phyloP scores from a whole-genome alignment of 2,888 invertebrate species.

The Holacanthella duospinosa region DNA sequence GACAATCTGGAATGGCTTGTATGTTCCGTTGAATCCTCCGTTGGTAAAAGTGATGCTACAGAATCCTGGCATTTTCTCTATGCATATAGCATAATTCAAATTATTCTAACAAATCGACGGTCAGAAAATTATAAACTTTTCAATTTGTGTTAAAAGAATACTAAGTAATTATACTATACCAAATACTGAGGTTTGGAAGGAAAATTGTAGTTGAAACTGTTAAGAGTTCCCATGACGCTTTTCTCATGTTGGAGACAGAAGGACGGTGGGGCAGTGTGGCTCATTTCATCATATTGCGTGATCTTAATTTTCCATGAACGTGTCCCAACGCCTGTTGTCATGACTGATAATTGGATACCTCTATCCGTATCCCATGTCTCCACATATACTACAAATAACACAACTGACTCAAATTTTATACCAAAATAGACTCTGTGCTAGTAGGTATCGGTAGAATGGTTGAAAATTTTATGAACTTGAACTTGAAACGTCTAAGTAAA shows the following conservation, averaged over 20 bases:
- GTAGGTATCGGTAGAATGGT: too few relatives aligned
- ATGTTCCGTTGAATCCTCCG: constrained; percentile 42
- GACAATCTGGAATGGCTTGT: constrained; percentile 53
- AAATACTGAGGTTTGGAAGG: constrained; percentile 33
- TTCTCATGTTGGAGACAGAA: constrained; percentile 59
- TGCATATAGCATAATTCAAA: constrained; percentile 64
- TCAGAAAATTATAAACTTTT: neutral
- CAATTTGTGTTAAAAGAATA: neutral
- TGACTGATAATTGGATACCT: constrained; percentile 55
- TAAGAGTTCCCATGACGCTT: constrained; percentile 51
- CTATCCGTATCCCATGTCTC: constrained; percentile 58
- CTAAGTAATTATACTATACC: too few relatives aligned
- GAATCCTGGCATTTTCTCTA: constrained; percentile 51
- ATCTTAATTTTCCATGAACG: constrained; percentile 40
- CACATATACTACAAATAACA: constrained; percentile 54
- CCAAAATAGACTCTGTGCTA: too few relatives aligned
- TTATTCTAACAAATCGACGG: too few relatives aligned
- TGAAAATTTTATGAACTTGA: too few relatives aligned
- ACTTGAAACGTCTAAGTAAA: too few relatives aligned
- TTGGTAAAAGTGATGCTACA: constrained; percentile 53
- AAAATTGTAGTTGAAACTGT: constrained; percentile 59
- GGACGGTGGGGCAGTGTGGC: constrained; percentile 44
- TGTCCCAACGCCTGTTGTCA: constrained; percentile 43
- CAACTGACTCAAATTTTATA: too few relatives aligned
- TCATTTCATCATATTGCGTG: constrained; percentile 42